These are phyloP conservation scores for Portevinia maculata DNA, from an alignment of 2,888 invertebrate genomes.

Conservation along the genomic window DNA sequence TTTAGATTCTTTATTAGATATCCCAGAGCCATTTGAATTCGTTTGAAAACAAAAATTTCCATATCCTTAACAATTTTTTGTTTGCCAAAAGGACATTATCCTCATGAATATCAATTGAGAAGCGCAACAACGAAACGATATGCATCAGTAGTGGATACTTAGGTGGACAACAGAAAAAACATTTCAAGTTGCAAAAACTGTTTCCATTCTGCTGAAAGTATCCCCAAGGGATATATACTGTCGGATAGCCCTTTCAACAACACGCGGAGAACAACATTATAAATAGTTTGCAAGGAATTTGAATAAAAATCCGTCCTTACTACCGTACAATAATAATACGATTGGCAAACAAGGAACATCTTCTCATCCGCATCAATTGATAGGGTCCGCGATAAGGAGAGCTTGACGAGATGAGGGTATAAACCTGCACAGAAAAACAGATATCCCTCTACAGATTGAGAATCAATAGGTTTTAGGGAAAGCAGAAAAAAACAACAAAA, in stretches of 20 bases:
- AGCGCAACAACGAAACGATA: constrained; percentile 57
- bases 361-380: constrained; percentile 22
- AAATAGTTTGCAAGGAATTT: constrained; percentile 25
- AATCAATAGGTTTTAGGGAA: constrained; percentile 2
- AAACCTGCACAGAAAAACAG: neutral
- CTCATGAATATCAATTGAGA: constrained; percentile 70
- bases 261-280: constrained; percentile 44
- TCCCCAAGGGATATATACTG: neutral
- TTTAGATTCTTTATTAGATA: constrained; percentile 27
- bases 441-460: constrained; percentile 22
- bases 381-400: constrained; percentile 21
- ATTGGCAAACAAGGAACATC: constrained; percentile 48
- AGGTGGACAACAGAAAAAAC: constrained; percentile 1
- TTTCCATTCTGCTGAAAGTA: neutral
- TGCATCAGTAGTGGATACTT: constrained; percentile 36
- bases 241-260: constrained; percentile 34
- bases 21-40: constrained; percentile 13
- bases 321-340: constrained; percentile 57
- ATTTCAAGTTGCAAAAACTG: constrained; percentile 53
- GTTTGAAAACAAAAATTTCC: constrained; percentile 22
- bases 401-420: constrained; percentile 18
- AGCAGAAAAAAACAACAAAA: neutral
- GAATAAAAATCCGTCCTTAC: constrained; percentile 26
- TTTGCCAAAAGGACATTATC: constrained; percentile 40
- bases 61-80: constrained; percentile 1